Conservation (phyloP, 2,888 invertebrate species). For the Luffia ferchaultella region DNA sequence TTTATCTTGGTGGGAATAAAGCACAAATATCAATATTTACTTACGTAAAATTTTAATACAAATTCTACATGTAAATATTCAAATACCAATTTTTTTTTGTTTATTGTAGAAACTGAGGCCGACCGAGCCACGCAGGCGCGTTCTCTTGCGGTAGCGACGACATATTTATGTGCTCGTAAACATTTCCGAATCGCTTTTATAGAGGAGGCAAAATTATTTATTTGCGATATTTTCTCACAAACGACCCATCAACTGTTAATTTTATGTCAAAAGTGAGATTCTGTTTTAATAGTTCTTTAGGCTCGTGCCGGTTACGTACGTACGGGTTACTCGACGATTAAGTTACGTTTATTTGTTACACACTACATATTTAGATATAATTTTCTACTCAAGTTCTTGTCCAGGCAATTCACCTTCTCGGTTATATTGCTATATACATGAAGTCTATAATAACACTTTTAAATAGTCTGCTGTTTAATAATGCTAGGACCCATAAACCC, state of each 20-base stretch:
- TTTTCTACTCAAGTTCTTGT: too few relatives aligned
- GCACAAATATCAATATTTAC: not conserved
- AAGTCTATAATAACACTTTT: too few relatives aligned
- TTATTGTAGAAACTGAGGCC: not conserved
- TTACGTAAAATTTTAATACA: not conserved
- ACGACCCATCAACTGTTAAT: not conserved
- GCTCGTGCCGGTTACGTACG: too few relatives aligned
- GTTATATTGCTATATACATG: too few relatives aligned
- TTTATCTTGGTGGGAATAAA: too few relatives aligned
- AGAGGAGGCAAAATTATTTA: not conserved
- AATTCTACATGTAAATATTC: not conserved
- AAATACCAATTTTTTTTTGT: too few relatives aligned
- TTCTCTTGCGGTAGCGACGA: slow-evolving; percentile 15
- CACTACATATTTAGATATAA: too few relatives aligned
- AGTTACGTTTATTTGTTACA: too few relatives aligned
- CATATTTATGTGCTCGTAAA: slow-evolving; percentile 22
- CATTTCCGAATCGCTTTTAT: slow-evolving; percentile 5
- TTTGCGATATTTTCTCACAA: not conserved
- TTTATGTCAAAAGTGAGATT: not conserved
- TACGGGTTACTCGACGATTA: too few relatives aligned
- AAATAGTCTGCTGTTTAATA: too few relatives aligned
- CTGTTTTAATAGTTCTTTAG: not conserved
- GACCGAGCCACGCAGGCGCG: not conserved
- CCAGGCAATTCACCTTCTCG: too few relatives aligned
- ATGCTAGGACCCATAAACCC: too few relatives aligned